Percentiles rank a stretch among this genome's conserved stretches.
phyloP scores from a whole-genome alignment of 2,888 invertebrate genomes.

The Tenodera sinensis region DNA sequence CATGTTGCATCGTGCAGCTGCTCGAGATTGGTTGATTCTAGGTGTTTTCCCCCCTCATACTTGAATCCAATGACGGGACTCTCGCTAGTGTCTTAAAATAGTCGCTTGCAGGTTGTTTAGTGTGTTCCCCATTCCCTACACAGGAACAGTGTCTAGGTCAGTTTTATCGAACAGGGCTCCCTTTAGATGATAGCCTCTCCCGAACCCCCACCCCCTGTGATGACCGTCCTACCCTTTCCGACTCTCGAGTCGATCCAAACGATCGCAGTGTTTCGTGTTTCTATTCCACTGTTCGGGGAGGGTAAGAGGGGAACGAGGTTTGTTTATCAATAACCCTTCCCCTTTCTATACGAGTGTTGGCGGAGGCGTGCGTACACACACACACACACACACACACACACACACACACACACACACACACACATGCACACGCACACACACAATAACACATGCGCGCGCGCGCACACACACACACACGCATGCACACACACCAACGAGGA shows the following conservation, averaged over 20 bases:
- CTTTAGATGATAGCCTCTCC: background rate
- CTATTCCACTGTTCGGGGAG: background rate
- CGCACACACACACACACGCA: too few relatives aligned
- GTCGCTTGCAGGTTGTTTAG: background rate
- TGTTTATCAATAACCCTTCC: conserved; percentile 24
- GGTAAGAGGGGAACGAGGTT: background rate
- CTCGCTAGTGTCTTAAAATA: background rate
- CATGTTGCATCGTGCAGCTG: conserved; percentile 29
- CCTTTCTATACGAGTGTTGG: conserved; percentile 7
- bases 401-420: too few relatives aligned
- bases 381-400: too few relatives aligned
- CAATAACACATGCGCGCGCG: too few relatives aligned
- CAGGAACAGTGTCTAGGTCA: background rate
- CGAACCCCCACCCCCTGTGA: background rate
- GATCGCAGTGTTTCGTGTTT: background rate
- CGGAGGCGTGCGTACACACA: background rate
- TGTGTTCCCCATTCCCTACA: background rate
- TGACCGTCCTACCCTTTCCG: background rate
- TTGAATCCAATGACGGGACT: background rate
- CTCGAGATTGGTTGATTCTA: background rate
- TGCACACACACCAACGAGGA: too few relatives aligned
- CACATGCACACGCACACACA: too few relatives aligned
- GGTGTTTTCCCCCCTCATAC: background rate
- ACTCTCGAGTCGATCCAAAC: background rate
- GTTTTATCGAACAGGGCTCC: background rate